phyloP scores from a whole-genome alignment of 1,140 invertebrate genomes.

The Apis dorsata region DNA sequence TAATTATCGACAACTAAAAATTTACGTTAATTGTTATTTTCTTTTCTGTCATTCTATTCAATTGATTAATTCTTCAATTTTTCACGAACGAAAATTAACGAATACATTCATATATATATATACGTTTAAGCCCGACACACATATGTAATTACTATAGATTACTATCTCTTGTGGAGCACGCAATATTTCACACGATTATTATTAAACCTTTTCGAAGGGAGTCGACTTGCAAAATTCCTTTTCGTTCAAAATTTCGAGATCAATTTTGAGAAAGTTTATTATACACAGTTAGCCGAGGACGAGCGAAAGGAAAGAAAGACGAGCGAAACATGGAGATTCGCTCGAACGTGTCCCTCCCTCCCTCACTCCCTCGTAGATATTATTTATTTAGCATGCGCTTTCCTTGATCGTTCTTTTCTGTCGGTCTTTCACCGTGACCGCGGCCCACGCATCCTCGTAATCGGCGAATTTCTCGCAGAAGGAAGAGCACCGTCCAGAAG shows the following conservation, averaged over 20 bases:
- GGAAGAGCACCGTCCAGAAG: slow-evolving; percentile 92
- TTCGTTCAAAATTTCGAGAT: neutral
- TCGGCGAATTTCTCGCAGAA: slow-evolving; percentile 79
- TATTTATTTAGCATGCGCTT: slow-evolving; percentile 67
- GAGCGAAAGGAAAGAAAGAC: neutral
- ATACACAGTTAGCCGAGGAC: too few relatives aligned
- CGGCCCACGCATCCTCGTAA: slow-evolving; percentile 34
- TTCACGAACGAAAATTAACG: too few relatives aligned
- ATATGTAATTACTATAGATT: neutral
- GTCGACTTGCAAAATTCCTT: neutral
- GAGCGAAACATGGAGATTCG: neutral
- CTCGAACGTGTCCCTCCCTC: neutral
- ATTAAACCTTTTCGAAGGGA: neutral
- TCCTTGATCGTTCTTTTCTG: slow-evolving; percentile 18
- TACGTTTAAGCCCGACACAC: neutral
- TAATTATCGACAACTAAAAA: too few relatives aligned
- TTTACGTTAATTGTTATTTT: too few relatives aligned
- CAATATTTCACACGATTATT: neutral
- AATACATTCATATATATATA: neutral
- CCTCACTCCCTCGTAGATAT: too few relatives aligned
- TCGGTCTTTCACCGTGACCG: neutral
- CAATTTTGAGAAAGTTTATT: too few relatives aligned
- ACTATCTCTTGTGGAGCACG: slow-evolving; percentile 1
- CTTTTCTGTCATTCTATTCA: too few relatives aligned
- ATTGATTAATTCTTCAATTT: too few relatives aligned